A percentile compares a stretch with the other conserved stretches of the same genome.
phyloP scores from a whole-genome alignment of 2,797 vertebrate genomes.

The Macroramphosus scolopax region DNA sequence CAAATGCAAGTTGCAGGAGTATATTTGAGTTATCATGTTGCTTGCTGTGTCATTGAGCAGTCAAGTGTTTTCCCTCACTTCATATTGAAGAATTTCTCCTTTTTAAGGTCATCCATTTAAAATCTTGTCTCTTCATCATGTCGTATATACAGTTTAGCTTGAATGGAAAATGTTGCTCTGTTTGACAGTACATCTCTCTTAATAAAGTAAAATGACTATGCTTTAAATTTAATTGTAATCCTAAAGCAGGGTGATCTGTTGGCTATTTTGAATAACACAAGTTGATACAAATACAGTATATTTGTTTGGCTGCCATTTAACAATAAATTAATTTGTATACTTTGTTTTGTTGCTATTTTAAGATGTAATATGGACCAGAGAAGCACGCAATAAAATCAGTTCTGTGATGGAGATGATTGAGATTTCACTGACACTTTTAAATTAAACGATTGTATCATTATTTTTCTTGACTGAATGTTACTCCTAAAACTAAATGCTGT shows the following conservation, averaged over 20 bases:
- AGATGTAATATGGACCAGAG: neutral
- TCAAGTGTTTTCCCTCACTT: conserved; percentile 36
- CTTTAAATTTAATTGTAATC: no score
- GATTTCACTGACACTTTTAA: neutral
- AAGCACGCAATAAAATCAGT: neutral
- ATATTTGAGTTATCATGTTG: neutral
- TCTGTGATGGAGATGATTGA: conserved; percentile 6
- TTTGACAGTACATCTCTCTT: neutral
- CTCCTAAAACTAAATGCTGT: no score
- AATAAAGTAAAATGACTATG: no score
- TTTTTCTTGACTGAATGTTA: no score
- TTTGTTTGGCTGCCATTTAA: conserved; percentile 5
- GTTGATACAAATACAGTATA: neutral
- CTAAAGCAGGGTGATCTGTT: no score
- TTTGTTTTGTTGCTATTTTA: neutral
- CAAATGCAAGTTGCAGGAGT: neutral
- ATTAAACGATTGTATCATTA: neutral
- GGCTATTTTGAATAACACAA: neutral
- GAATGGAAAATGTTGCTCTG: neutral
- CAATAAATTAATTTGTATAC: conserved; percentile 6
- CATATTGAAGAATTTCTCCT: conserved; percentile 59
- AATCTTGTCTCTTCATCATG: neutral
- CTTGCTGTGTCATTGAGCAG: conserved; percentile 8
- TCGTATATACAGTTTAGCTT: conserved; percentile 1
- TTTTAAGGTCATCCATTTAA: neutral